Base-by-base conservation (phyloP, 2,113 vertebrate genomes). In the Phyllostomus hastatus region DNA sequence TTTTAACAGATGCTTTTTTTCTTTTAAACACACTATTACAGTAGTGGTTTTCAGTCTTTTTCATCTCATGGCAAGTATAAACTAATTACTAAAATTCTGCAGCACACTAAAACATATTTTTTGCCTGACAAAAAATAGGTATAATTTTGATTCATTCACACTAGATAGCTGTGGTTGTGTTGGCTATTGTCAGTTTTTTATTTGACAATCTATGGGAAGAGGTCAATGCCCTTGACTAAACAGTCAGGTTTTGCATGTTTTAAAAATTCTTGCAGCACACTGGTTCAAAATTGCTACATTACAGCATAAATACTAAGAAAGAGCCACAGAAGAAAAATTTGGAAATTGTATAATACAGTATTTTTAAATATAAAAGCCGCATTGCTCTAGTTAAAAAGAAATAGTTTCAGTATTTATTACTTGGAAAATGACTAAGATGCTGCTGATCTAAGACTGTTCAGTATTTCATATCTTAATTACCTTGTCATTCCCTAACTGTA, bases 361-460 rank as follows among this genome's bases (percentile, higher is more conserved):
- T 16, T 84, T 89, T 88, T 38, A 87, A 96, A 88, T 92, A 80
- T 72, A 90, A 83, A 94, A 86, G 31, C 8, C 22, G 54, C 50
- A 95, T 78, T 82, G 81, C 14, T 72, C 11, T 92, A 89, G 61
- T 85, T 96, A 35, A 94, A 69, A 95, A 88, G 61, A 46, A 38
- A 4, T 46, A 84, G 79, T 93, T 95, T 95, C 52, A 88, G n/a
- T 91, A 94, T 7, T 82, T 12, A 78, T 76, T 84, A 61, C 11
- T 92, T 94, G 22, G 84, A 96, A 95, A 96, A 95, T 81, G 50
- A 10, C 61, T 95, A 96, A 88, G 35, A 90, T 61, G n/a, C 20
- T 93, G 59, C 48, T 67, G 46, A 88, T n/a, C 33, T 80, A 73
- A 95, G 12, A 70, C 69, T 80, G 28, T 66, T 90, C 78, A 92